A percentile compares a stretch with the other conserved stretches of the same genome.
Evolutionary conservation across 2,888 invertebrate species (phyloP).

Genomic region (Eilema griseolum): DNA sequence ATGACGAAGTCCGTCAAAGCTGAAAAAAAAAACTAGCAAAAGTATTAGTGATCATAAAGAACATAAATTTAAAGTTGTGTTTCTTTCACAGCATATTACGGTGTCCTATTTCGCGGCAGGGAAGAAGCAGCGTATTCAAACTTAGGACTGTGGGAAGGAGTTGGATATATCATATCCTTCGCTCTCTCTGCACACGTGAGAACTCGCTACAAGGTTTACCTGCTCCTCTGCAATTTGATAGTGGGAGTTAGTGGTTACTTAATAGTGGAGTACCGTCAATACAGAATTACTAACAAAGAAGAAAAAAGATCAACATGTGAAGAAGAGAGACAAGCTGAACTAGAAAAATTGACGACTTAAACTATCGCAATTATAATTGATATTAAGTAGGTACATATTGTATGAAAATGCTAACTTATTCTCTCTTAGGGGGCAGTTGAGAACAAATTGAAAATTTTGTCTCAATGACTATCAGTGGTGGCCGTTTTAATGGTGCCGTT

Average conservation of each 20-base stretch:
- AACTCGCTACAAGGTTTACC: constrained; percentile 84
- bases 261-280: constrained; percentile 68
- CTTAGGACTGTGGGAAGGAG: constrained; percentile 90
- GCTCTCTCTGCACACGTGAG: constrained; percentile 84
- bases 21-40: no score
- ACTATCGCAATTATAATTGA: background rate
- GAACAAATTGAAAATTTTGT: no score
- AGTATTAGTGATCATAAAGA: background rate
- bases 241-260: constrained; percentile 86
- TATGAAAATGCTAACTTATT: background rate
- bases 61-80: background rate
- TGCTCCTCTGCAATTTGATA: constrained; percentile 79
- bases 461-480: no score
- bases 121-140: constrained; percentile 91
- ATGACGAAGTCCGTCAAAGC: background rate
- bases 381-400: background rate
- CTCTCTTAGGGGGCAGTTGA: background rate
- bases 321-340: background rate
- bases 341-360: constrained; percentile 2
- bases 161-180: constrained; percentile 89
- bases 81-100: constrained; percentile 84
- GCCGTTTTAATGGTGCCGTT: no score
- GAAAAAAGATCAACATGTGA: constrained; percentile 9
- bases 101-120: constrained; percentile 87
- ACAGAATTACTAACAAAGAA: constrained; percentile 53